These are phyloP conservation scores for Dendrolimus pini DNA, from an alignment of 2,888 invertebrate species.

Conservation along the genomic window DNA sequence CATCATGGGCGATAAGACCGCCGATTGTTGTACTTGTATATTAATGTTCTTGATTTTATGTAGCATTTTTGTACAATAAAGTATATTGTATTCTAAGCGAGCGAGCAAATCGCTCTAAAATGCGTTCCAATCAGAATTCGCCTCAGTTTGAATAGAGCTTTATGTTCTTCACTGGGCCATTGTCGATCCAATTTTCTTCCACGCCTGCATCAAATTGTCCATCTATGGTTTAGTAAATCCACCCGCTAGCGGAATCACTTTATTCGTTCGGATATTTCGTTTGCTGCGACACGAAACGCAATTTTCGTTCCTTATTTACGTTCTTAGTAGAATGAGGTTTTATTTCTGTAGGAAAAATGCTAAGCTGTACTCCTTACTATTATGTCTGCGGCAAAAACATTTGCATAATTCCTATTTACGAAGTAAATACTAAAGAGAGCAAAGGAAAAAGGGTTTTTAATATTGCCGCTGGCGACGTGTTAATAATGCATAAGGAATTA, in stretches of 20 bases:
- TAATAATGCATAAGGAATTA: neutral
- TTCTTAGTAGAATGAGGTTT: neutral
- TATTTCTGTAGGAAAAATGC: neutral
- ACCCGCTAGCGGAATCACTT: neutral
- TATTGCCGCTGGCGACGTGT: neutral
- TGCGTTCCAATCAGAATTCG: too few species aligned
- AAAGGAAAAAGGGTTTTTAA: neutral
- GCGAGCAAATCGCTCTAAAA: too few species aligned
- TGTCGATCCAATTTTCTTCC: too few species aligned
- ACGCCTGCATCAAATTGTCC: too few species aligned
- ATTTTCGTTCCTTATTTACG: neutral
- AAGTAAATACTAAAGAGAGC: neutral
- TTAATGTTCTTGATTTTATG: too few species aligned
- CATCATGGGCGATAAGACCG: too few species aligned
- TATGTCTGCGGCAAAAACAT: neutral
- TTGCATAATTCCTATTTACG: neutral
- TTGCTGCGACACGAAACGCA: neutral
- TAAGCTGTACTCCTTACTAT: neutral
- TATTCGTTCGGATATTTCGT: neutral
- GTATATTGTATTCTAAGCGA: too few species aligned
- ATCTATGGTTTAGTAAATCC: neutral
- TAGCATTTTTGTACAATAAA: too few species aligned
- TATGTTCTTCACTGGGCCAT: too few species aligned
- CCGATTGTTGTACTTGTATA: too few species aligned
- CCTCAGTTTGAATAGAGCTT: too few species aligned